These are phyloP conservation scores for Nymphalis polychloros DNA, from an alignment of 2,888 invertebrate genomes.

Conservation along the genomic window DNA sequence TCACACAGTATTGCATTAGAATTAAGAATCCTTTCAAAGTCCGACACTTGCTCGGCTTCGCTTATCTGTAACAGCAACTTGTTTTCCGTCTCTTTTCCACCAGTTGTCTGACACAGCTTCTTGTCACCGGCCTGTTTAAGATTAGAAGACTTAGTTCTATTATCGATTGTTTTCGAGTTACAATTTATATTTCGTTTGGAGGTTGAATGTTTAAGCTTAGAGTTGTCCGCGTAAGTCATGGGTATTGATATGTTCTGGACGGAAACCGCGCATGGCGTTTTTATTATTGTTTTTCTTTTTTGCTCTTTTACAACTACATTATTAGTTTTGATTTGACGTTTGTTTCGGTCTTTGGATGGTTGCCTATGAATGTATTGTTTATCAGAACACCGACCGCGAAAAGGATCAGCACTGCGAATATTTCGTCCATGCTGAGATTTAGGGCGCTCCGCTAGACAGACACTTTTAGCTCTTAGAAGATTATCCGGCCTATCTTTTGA, in stretches of 20 bases:
- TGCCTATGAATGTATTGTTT: slow-evolving; percentile 55
- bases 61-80: slow-evolving; percentile 80
- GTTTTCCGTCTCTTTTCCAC: slow-evolving; percentile 77
- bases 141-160: slow-evolving; percentile 69
- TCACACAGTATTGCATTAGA: slow-evolving; percentile 80
- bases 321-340: slow-evolving; percentile 45
- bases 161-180: slow-evolving; percentile 54
- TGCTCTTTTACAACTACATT: slow-evolving; percentile 61
- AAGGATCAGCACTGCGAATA: slow-evolving; percentile 63
- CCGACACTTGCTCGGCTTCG: slow-evolving; percentile 82
- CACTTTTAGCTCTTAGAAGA: slow-evolving; percentile 69
- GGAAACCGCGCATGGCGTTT: slow-evolving; percentile 66
- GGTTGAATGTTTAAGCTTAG: slow-evolving; percentile 62
- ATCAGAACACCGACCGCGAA: slow-evolving; percentile 51
- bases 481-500: slow-evolving; percentile 49
- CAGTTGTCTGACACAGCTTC: slow-evolving; percentile 70
- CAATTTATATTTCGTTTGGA: slow-evolving; percentile 54
- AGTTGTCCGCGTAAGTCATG: slow-evolving; percentile 69
- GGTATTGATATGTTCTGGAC: slow-evolving; percentile 72
- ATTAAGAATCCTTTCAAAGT: slow-evolving; percentile 84
- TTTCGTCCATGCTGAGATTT: slow-evolving; percentile 63
- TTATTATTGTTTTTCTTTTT: slow-evolving; percentile 62
- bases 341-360: slow-evolving; percentile 42
- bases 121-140: slow-evolving; percentile 75
- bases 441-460: slow-evolving; percentile 64